Conservation (phyloP, 2,888 invertebrate genomes). For the Eupithecia inturbata region DNA sequence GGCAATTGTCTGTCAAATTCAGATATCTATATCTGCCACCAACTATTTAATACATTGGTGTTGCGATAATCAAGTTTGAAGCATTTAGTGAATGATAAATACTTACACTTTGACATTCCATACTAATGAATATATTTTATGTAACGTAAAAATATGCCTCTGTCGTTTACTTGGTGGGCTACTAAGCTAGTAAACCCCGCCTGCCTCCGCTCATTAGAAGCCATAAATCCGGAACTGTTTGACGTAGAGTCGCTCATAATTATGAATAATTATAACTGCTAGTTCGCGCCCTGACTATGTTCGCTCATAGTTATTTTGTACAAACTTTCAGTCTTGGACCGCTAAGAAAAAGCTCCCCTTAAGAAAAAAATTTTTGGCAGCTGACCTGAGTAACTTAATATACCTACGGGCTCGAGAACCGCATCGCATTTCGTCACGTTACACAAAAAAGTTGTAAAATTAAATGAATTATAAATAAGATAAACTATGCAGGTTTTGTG, state of each 20-base stretch:
- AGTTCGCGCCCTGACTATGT: background rate
- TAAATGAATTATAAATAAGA: slow-evolving; percentile 24
- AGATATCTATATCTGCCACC: background rate
- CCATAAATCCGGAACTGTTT: slow-evolving; percentile 74
- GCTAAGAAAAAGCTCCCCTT: background rate
- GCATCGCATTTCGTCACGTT: slow-evolving; percentile 47
- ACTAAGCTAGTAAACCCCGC: slow-evolving; percentile 42
- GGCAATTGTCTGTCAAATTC: background rate
- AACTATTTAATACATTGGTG: background rate
- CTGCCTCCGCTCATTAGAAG: slow-evolving; percentile 60
- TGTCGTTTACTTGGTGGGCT: slow-evolving; percentile 44
- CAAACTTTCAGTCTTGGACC: background rate
- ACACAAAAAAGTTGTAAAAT: slow-evolving; percentile 24
- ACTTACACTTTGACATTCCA: too few species aligned
- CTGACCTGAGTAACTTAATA: slow-evolving; percentile 41
- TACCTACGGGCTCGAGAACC: slow-evolving; percentile 67
- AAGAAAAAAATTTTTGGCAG: background rate
- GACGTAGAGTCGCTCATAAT: slow-evolving; percentile 69
- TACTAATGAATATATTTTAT: slow-evolving; percentile 26
- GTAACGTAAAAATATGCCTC: slow-evolving; percentile 25
- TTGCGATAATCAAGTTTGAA: background rate
- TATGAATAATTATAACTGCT: slow-evolving; percentile 66
- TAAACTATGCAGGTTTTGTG: background rate
- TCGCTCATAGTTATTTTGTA: background rate
- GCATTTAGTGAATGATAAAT: too few species aligned